These are phyloP conservation scores for Busseola fusca DNA, from an alignment of 2,888 invertebrate species.

Conservation along the genomic window DNA sequence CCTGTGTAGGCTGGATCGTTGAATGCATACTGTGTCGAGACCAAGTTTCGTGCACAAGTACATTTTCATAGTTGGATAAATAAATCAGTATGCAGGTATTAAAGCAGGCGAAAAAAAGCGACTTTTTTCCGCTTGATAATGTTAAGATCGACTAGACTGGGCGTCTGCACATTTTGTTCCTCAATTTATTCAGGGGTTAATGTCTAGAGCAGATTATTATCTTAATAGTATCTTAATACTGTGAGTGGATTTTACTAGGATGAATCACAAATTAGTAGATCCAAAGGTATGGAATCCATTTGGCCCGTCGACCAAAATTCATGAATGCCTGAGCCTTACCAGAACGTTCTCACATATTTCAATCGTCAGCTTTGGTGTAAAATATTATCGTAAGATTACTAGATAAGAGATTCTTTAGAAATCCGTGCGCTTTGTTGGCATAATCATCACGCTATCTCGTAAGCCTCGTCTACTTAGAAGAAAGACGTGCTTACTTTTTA, in stretches of 20 bases:
- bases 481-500: conserved; percentile 47
- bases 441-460: conserved; percentile 47
- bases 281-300: conserved; percentile 19
- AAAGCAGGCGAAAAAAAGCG: conserved; percentile 36
- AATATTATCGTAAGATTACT: conserved; percentile 42
- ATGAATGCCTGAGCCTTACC: neutral
- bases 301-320: conserved; percentile 1
- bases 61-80: conserved; percentile 77
- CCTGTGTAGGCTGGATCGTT: conserved; percentile 74
- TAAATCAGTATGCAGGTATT: conserved; percentile 67
- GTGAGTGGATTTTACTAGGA: conserved; percentile 19
- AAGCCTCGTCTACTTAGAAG: conserved; percentile 23
- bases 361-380: conserved; percentile 24
- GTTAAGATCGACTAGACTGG: conserved; percentile 19
- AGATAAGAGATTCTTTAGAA: conserved; percentile 44
- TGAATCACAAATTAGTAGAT: conserved; percentile 20
- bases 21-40: conserved; percentile 71
- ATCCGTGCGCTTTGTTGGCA: conserved; percentile 47
- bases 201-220: conserved; percentile 24
- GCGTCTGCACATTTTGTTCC: conserved; percentile 33
- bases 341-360: conserved; percentile 13
- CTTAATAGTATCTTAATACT: conserved; percentile 32
- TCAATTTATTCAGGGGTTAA: conserved; percentile 29
- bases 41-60: conserved; percentile 79
- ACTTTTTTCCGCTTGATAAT: conserved; percentile 33